These are phyloP conservation scores for Cheilosia vulpina DNA, from an alignment of 2,888 invertebrate genomes.

Conservation along the genomic window DNA sequence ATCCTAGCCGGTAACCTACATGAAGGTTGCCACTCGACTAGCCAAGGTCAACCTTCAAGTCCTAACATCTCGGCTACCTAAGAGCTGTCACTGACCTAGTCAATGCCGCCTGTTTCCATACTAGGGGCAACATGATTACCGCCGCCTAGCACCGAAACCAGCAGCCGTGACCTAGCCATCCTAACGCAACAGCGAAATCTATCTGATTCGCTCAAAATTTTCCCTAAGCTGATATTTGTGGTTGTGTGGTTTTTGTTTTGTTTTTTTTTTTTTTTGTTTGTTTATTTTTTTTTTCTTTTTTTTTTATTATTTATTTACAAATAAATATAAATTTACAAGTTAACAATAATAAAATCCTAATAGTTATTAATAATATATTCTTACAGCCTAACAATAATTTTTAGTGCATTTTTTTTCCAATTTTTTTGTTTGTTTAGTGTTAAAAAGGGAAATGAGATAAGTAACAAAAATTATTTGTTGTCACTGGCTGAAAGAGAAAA, in stretches of 20 bases:
- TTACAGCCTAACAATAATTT: constrained; percentile 71
- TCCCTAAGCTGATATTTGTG: constrained; percentile 52
- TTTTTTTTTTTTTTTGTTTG: constrained; percentile 75
- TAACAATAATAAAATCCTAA: constrained; percentile 74
- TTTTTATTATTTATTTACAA: constrained; percentile 83
- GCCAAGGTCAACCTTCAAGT: neutral
- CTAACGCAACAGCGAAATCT: constrained; percentile 23
- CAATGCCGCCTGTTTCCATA: constrained; percentile 37
- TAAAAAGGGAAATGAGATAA: constrained; percentile 35
- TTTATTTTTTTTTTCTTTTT: constrained; percentile 79
- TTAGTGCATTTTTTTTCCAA: constrained; percentile 59
- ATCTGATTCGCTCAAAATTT: constrained; percentile 3
- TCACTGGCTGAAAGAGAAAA: constrained; percentile 69
- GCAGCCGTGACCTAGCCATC: constrained; percentile 31
- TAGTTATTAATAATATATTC: constrained; percentile 65
- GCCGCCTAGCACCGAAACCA: constrained; percentile 36
- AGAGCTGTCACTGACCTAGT: constrained; percentile 24
- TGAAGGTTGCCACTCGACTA: neutral
- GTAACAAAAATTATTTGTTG: constrained; percentile 17
- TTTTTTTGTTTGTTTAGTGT: constrained; percentile 53
- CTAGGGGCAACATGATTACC: constrained; percentile 6
- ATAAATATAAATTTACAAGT: constrained; percentile 81
- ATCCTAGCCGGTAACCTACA: neutral
- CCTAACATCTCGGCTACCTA: constrained; percentile 6
- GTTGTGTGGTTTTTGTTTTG: constrained; percentile 77